Evolutionary conservation across 2,888 invertebrate genomes (phyloP).

Genomic region (Caenorhabditis angaria): DNA sequence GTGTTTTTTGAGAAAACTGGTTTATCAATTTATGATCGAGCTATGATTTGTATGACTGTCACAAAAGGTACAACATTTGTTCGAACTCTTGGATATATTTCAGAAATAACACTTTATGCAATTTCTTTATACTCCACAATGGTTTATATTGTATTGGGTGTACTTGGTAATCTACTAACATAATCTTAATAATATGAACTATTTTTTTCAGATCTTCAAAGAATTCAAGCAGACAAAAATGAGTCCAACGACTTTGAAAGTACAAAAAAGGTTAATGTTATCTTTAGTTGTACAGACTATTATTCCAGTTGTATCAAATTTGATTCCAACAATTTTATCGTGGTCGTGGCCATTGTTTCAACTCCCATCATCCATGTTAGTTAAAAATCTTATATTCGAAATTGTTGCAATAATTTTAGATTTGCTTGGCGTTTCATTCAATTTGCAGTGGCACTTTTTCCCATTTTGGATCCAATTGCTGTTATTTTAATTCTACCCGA

Average conservation of each 20-base stretch:
- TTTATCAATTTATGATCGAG: neutral
- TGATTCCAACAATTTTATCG: too few species aligned
- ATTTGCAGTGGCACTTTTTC: neutral
- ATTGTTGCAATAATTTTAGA: neutral
- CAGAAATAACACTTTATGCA: neutral
- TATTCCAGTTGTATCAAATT: too few species aligned
- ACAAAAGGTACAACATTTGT: neutral
- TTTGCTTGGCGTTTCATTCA: neutral
- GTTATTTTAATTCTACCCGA: constrained; percentile 5
- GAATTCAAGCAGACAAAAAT: too few species aligned
- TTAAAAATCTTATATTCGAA: neutral
- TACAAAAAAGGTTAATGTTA: too few species aligned
- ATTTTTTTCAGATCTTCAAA: too few species aligned
- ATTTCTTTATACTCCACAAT: neutral
- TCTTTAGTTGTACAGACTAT: too few species aligned
- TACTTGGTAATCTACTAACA: too few species aligned
- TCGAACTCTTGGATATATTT: neutral
- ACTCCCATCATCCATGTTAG: neutral
- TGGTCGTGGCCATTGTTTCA: constrained; percentile 3
- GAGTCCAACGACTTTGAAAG: too few species aligned
- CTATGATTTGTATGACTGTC: neutral
- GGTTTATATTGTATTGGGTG: neutral
- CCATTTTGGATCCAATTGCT: constrained; percentile 2
- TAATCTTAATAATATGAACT: too few species aligned
- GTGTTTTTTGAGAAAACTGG: neutral